Base-by-base conservation (phyloP, 1,140 invertebrate species). In the Liolophura sinensis region DNA sequence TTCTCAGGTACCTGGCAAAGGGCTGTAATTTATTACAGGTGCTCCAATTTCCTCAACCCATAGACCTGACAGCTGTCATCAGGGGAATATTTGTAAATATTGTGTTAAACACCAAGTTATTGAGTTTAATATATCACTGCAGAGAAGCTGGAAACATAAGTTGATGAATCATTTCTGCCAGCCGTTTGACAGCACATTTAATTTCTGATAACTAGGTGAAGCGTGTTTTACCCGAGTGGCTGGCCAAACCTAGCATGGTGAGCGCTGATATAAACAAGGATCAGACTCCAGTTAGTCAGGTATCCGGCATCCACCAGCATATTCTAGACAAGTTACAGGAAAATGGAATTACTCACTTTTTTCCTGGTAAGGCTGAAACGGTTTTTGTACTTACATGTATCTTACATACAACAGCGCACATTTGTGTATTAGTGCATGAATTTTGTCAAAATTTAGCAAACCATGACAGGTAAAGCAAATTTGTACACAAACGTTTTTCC, bases 191-290 rank as follows among this genome's bases (percentile, higher is more conserved):
- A 4, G 14, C 50, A 60, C 16, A 48, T 58, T 62, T 31, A 18
- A 16, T 50, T 40, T 15, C 27, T 16, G 47, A 48, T 20, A 68
- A 75, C 7, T 51, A 83, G 81, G 75, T 83, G 14, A 88, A 89
- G 77, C 87, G 92, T 81, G 88, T 92, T 22, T 82, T 97, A 55
- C 95, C 95, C 24, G 85, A 91, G 69, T 98, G 96, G 96, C 80
- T 97, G 46, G 88, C 90, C 0, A 87, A 93, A 81, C 94, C 95
- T 12, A 88, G 88, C 67, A 83, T 92, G 25, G 89, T 97, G 57
- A 89, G 90, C 18, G 86, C 88, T 48, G 88, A 93, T 83, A 84
- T 95, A 57, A 87, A 88, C 71, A 88, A 87, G 52, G 84, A 89
- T 24, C 85, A 87, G 48, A 82, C 73, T 48, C 83, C 87, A 62